phyloP scores from a whole-genome alignment of 2,113 vertebrate genomes.

The Thalassoma bifasciatum region DNA sequence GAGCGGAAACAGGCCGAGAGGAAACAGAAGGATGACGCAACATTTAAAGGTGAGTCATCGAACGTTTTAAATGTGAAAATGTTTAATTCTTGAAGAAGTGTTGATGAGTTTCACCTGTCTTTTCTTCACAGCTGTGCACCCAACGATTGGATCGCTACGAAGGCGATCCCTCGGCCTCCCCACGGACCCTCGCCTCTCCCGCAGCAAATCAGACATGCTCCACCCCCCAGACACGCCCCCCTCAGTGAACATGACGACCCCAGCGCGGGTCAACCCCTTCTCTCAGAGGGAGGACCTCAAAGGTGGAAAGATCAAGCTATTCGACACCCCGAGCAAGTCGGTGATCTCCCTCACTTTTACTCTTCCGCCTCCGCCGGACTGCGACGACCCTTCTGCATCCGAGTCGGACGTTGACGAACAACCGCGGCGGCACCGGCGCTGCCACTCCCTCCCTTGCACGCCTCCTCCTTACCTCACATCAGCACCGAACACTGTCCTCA shows the following conservation, averaged over 20 bases:
- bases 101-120: neutral
- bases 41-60: conserved; percentile 61
- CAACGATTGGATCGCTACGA: conserved; percentile 32
- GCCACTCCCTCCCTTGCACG: conserved; percentile 90
- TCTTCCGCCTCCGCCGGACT: conserved; percentile 82
- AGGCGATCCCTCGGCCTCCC: conserved; percentile 72
- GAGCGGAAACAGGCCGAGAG: conserved; percentile 78
- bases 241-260: conserved; percentile 61
- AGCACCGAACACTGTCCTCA: conserved; percentile 35
- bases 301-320: conserved; percentile 95
- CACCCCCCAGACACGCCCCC: conserved; percentile 75
- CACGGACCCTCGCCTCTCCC: conserved; percentile 85
- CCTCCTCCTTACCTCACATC: conserved; percentile 82
- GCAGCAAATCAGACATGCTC: conserved; percentile 91
- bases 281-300: conserved; percentile 93
- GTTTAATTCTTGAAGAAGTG: neutral
- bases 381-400: conserved; percentile 50
- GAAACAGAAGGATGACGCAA: conserved; percentile 53
- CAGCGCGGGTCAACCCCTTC: conserved; percentile 91
- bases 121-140: conserved; percentile 31
- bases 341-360: conserved; percentile 90
- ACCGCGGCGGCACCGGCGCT: conserved; percentile 80
- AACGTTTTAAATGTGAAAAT: rapidly evolving
- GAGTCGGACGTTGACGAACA: conserved; percentile 26
- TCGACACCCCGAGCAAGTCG: conserved; percentile 93